A percentile compares a stretch with the other conserved stretches of the same genome.
Evolutionary conservation across 2,113 vertebrate species (phyloP).

Genomic region (Strigops habroptila): DNA sequence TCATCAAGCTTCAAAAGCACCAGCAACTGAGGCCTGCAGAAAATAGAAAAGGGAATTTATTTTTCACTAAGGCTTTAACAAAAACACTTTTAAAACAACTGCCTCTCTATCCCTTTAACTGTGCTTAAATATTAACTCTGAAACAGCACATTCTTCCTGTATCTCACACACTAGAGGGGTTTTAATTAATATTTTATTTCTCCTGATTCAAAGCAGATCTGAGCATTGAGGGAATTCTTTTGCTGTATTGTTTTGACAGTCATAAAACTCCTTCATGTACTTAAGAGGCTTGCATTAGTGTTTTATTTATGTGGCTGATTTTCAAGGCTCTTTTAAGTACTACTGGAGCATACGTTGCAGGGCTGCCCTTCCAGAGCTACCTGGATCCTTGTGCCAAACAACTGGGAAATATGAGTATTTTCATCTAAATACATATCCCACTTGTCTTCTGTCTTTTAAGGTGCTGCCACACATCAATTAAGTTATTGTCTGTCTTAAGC

Average conservation of each 20-base stretch:
- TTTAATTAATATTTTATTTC: background rate
- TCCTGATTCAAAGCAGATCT: background rate
- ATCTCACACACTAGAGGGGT: background rate
- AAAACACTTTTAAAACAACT: background rate
- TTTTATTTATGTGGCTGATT: background rate
- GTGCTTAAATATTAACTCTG: background rate
- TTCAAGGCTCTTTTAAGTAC: background rate
- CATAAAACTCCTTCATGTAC: background rate
- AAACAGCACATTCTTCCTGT: background rate
- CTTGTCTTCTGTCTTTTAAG: background rate
- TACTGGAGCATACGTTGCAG: background rate
- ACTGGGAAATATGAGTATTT: background rate
- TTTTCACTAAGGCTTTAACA: background rate
- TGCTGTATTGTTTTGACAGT: background rate
- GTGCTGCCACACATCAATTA: background rate
- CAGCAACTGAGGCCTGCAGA: constrained; percentile 88
- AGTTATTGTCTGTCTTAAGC: background rate
- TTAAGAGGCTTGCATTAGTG: background rate
- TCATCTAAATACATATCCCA: background rate
- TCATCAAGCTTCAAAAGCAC: constrained; percentile 96
- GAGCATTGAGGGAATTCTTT: background rate
- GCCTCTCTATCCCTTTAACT: background rate
- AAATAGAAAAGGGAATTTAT: background rate
- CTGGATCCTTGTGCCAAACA: background rate
- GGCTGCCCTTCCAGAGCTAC: background rate